Conservation (phyloP, 2,113 vertebrate species). For the Psettodes erumei region DNA sequence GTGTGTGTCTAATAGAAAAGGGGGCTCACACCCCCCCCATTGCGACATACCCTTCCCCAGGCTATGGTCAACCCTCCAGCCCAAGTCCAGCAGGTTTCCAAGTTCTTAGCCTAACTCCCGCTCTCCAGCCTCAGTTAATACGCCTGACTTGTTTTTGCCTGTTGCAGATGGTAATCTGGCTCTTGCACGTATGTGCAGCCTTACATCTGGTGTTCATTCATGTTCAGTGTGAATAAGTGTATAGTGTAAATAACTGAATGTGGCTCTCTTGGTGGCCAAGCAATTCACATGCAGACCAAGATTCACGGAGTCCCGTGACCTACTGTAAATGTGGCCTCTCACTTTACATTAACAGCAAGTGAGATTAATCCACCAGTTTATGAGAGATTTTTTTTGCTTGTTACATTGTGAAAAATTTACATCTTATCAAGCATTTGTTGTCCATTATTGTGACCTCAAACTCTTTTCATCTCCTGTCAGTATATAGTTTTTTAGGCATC, state of each 20-base stretch:
- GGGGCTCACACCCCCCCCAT: neutral
- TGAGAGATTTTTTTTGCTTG: neutral
- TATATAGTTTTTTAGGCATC: neutral
- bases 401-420: neutral
- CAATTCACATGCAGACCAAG: no score
- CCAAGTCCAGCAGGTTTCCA: neutral
- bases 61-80: neutral
- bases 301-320: neutral
- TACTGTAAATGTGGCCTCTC: neutral
- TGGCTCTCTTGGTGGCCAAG: slow-evolving; percentile 4
- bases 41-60: neutral
- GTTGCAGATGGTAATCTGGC: slow-evolving; percentile 2
- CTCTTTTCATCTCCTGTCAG: neutral
- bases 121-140: neutral
- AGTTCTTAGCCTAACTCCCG: neutral
- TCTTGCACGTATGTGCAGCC: neutral
- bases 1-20: neutral
- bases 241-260: slow-evolving; percentile 26
- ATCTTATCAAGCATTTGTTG: neutral
- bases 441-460: neutral
- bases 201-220: neutral
- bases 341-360: neutral
- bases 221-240: no score
- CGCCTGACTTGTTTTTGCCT: neutral
- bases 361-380: neutral